Evolutionary conservation across 1,140 invertebrate genomes (phyloP).

Genomic region (Geopemphigus sp.): DNA sequence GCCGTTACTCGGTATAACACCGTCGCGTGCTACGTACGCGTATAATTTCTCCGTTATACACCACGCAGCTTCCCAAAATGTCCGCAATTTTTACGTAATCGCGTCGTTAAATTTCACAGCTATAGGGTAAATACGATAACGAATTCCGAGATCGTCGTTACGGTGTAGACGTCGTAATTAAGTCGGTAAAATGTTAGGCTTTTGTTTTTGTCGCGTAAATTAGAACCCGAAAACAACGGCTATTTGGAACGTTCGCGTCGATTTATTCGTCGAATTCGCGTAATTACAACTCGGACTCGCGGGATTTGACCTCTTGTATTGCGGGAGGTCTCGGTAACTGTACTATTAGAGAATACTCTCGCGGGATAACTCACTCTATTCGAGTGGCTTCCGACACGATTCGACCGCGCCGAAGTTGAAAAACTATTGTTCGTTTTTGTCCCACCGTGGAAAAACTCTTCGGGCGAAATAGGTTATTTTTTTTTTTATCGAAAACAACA

Average conservation of each 20-base stretch:
- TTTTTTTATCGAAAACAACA: neutral
- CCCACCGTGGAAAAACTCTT: neutral
- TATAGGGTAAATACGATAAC: too few relatives aligned
- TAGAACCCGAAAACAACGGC: neutral
- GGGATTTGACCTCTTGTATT: neutral
- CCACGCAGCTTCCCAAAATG: too few relatives aligned
- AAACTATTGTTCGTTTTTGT: slow-evolving; percentile 10
- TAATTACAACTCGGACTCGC: slow-evolving; percentile 16
- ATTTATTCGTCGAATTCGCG: slow-evolving; percentile 28
- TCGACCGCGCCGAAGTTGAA: slow-evolving; percentile 11
- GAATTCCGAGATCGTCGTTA: too few relatives aligned
- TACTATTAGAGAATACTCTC: slow-evolving; percentile 14
- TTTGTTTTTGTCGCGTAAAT: neutral
- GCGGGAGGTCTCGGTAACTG: neutral
- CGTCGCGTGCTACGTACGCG: too few relatives aligned
- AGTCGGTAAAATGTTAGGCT: too few relatives aligned
- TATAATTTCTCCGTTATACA: too few relatives aligned
- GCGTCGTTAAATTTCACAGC: too few relatives aligned
- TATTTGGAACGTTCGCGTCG: neutral
- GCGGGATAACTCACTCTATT: neutral
- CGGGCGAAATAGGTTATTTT: neutral
- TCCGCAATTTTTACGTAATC: too few relatives aligned
- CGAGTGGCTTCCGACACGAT: slow-evolving; percentile 22
- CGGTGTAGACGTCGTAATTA: too few relatives aligned
- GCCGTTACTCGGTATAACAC: too few relatives aligned